Base-by-base conservation (phyloP, 1,140 invertebrate genomes). In the Nomia melanderi region DNA sequence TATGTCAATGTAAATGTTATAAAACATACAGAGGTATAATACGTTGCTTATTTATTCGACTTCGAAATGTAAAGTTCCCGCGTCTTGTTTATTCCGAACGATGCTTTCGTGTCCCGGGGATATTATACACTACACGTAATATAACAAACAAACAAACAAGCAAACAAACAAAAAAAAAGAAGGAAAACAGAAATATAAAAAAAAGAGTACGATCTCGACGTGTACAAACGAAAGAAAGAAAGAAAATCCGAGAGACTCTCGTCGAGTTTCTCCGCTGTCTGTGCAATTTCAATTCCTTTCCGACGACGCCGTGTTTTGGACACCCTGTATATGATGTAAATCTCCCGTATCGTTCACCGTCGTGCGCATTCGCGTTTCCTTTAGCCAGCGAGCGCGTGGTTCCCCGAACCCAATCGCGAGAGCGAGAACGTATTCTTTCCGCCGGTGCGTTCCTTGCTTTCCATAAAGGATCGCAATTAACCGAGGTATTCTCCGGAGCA, bases 271-370 rank as follows among this genome's bases (percentile, higher is more conserved):
- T n/a, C 41, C 23, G 62, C 29, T 75, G 29, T 76, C 41, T 27
- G 54, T 60, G 75, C 69, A 9, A 44, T 36, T 77, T 29, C 44
- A 60, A 27, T 73, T 73, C 71, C 63, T 44, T 31, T 73, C 12
- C 65, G 53, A 66, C 67, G 73, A 72, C 54, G 59, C 56, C 63
- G 69, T n/a, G n/a, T n/a, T 73, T 79, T 79, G 79, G 67, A 84
- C 69, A 74, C 69, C 69, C 77, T 84, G 76, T 85, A 66, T 84
- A 71, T 69, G 67, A n/a, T n/a, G n/a, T 77, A 63, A 75, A 54
- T 60, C 6, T 23, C 53, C 31, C 29, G n/a, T n/a, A 14, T 54
- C 41, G 25, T 54, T 53, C 64, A 63, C 59, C 11, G 4, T 73
- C n/a, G n/a, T 23, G 23, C 57, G 66, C 14, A 44, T 44, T 44